Evolutionary conservation across 2,113 vertebrate species (phyloP), one percentile per base, ranked within the genome.

Genomic region (Dendrocopos noguchii): DNA sequence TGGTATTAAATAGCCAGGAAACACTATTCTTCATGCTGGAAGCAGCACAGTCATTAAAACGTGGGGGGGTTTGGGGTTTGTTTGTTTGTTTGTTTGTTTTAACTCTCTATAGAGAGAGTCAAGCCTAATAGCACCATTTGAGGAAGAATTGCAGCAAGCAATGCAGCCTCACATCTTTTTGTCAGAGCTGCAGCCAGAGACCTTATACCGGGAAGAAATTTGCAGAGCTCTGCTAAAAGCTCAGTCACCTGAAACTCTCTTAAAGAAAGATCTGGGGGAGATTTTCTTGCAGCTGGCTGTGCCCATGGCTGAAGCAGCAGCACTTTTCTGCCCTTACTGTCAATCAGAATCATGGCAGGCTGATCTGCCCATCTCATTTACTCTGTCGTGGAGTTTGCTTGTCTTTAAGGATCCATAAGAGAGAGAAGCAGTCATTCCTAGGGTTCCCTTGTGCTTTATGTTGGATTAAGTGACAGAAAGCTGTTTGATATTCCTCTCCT

Each of bases 241-340:
- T 80, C 70, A 24, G 73, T 88, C 79, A 86, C 91, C 89, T 92
- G 94, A 90, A 95, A 91, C 56, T 93, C 63, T 78, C 13, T 18
- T 91, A 27, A 64, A 39, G 36, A 73, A 87, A 53, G 56, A 77
- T 60, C 31, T 76, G 7, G 46, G 53, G 29, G 31, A 68, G 65
- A 46, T 61, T 31, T 74, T 92, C 34, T 39, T 87, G 33, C n/a
- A 80, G 87, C 64, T 76, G 59, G 27, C 61, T 84, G 31, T 79
- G 56, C 52, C 53, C 0, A 0, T 65, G 66, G 25, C 60, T 76
- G 28, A 46, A 88, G 65, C 10, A 27, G 28, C 10, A 24, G 28
- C 2, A 0, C 36, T 76, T 83, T 81, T 72, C 53, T 93, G 56
- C 56, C 22, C 65, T 42, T 67, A 10, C 6, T 52, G 16, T 59